Base-by-base conservation (phyloP, 2,113 vertebrate genomes). In the human (Homo sapiens) region DNA sequence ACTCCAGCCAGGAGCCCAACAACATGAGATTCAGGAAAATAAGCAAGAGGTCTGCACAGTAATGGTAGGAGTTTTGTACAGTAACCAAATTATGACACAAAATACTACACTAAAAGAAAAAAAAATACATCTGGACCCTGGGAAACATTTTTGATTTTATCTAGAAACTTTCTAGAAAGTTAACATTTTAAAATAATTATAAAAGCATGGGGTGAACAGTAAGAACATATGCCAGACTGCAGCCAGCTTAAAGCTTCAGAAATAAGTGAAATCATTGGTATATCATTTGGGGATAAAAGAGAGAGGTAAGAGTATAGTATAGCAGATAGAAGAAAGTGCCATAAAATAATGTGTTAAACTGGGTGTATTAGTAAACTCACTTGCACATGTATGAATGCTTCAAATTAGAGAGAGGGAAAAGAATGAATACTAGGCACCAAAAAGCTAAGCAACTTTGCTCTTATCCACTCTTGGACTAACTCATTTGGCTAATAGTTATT, bases 121-220 rank as follows among this genome's bases (percentile, higher is more conserved):
- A 50, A 50, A 50, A 14, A 50, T 50, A 50, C 50, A 32, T 1
- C 3, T 40, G 22, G 57, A 80, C 1, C 1, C 3, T 64, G 10
- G 72, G 10, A 95, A 85, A 73, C 22, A 75, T 8, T 72, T 25
- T 20, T 50, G 6, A 12, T 73, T 27, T 38, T 85, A n/a, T 48
- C 3, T 11, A 50, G 20, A 68, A 75, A 45, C 3, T 50, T 86
- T 10, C 20, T 75, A 8, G 35, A 59, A 55, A 5, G 2, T 43
- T 18, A 23, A 35, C 32, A 16, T 23, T 30, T 50, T 59, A 22
- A 23, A 68, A 68, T 80, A 59, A 57, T 25, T 55, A 32, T 90
- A 52, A 50, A 16, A 14, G 50, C 3, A 50, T 1, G 12, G 6
- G 20, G 17, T 12, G 8, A 3, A 23, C 8, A 6, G 3, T 75